These are phyloP conservation scores for Siderastrea radians DNA, from an alignment of 92 coral and sea anemone genomes.

Conservation along the genomic window DNA sequence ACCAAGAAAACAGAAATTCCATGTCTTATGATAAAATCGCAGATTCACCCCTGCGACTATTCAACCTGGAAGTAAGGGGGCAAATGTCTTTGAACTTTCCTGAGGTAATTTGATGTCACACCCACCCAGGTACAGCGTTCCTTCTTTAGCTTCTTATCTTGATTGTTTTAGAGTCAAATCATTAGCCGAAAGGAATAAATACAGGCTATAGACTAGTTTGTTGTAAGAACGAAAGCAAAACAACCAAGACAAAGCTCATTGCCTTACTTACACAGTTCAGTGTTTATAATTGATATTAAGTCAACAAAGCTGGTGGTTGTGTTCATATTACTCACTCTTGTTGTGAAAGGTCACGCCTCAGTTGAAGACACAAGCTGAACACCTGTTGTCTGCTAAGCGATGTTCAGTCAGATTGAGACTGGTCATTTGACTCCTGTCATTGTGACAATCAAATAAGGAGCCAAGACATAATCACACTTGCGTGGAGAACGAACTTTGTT, in stretches of 20 bases:
- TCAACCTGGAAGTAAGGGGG: background rate
- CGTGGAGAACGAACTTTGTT: background rate
- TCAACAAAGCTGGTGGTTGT: conserved; percentile 29
- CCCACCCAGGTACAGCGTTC: conserved; percentile 44
- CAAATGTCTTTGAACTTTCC: conserved; percentile 26
- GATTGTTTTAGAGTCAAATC: conserved; percentile 22
- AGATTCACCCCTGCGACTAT: background rate
- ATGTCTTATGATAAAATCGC: conserved; percentile 3
- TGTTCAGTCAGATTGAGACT: background rate
- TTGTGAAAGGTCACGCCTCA: background rate
- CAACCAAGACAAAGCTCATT: background rate
- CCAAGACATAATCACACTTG: background rate
- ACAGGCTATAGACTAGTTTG: conserved; percentile 25
- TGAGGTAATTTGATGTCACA: conserved; percentile 67
- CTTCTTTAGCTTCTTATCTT: conserved; percentile 47
- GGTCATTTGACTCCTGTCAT: no score
- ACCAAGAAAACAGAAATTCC: background rate
- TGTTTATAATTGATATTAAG: conserved; percentile 23
- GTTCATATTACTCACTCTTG: background rate
- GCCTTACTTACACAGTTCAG: background rate
- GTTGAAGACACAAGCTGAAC: background rate
- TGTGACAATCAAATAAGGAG: background rate
- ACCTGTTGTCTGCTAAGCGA: background rate
- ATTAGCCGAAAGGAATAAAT: background rate
- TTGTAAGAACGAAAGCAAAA: conserved; percentile 7